Percentiles rank a stretch among this genome's conserved stretches.
Conservation (phyloP, 2,113 vertebrate genomes). For the Antennarius striatus region DNA sequence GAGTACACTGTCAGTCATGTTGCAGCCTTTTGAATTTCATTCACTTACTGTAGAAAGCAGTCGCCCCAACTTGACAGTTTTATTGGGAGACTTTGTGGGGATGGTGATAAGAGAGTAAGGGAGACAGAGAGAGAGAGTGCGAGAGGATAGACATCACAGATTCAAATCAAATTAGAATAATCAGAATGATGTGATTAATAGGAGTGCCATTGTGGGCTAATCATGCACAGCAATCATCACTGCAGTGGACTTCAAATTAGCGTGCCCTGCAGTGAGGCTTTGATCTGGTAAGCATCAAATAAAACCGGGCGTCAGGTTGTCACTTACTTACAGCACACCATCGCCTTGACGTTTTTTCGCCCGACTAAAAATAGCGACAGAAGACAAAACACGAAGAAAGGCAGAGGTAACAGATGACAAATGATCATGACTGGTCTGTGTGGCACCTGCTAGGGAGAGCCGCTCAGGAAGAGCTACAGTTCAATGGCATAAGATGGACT, state of each 20-base stretch:
- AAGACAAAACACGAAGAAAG: slow-evolving; percentile 73
- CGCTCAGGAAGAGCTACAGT: slow-evolving; percentile 52
- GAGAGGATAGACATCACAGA: slow-evolving; percentile 67
- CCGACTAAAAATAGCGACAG: slow-evolving; percentile 68
- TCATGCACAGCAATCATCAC: slow-evolving; percentile 80
- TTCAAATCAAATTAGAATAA: slow-evolving; percentile 81
- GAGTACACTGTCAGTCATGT: slow-evolving; percentile 81
- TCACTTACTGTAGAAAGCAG: slow-evolving; percentile 75
- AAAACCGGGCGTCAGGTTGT: slow-evolving; percentile 76
- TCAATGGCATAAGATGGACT: slow-evolving; percentile 63
- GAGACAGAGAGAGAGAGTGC: slow-evolving; percentile 30
- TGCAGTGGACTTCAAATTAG: slow-evolving; percentile 80
- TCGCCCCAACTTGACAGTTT: slow-evolving; percentile 78
- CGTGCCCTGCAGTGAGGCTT: slow-evolving; percentile 74
- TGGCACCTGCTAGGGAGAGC: slow-evolving; percentile 59
- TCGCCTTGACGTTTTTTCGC: slow-evolving; percentile 73
- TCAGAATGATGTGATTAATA: slow-evolving; percentile 82
- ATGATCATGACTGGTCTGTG: slow-evolving; percentile 55
- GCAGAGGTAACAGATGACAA: slow-evolving; percentile 62
- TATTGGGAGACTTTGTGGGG: slow-evolving; percentile 72
- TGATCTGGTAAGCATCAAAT: slow-evolving; percentile 79
- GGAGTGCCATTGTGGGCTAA: slow-evolving; percentile 80
- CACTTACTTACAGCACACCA: slow-evolving; percentile 79
- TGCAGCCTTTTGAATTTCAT: slow-evolving; percentile 80
- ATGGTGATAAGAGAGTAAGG: slow-evolving; percentile 63